These are phyloP conservation scores for Furnarius figulus DNA, from an alignment of 2,113 vertebrate genomes.

Conservation along the genomic window DNA sequence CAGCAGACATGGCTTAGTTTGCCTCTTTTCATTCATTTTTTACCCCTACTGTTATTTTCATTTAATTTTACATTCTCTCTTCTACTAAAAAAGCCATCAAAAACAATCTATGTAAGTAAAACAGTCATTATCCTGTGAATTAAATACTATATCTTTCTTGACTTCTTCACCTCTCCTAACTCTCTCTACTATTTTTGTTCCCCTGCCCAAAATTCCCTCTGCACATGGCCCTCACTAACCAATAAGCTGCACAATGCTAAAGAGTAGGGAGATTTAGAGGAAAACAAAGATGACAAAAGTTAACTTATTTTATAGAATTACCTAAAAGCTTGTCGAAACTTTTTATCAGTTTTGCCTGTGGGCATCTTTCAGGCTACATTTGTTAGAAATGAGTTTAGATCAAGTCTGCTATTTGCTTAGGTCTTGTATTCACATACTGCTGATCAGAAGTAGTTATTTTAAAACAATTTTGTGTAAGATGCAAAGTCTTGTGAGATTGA, in stretches of 20 bases:
- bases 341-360: background rate
- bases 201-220: background rate
- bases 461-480: background rate
- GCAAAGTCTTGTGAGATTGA: background rate
- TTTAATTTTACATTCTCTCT: background rate
- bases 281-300: background rate
- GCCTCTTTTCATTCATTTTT: background rate
- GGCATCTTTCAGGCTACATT: background rate
- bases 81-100: background rate
- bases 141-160: background rate
- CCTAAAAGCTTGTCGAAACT: background rate
- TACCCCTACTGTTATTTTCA: background rate
- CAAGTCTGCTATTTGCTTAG: background rate
- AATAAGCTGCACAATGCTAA: background rate
- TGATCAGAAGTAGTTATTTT: background rate
- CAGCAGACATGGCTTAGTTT: background rate
- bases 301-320: background rate
- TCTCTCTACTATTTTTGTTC: background rate
- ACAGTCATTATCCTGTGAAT: background rate
- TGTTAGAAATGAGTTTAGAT: background rate
- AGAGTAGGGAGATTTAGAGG: background rate
- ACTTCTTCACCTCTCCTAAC: background rate
- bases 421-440: background rate
- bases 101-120: background rate
- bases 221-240: background rate